Percentiles rank a stretch among this genome's conserved stretches.
Evolutionary conservation across 2,113 vertebrate genomes (phyloP).

Genomic region (Oophaga pumilio): DNA sequence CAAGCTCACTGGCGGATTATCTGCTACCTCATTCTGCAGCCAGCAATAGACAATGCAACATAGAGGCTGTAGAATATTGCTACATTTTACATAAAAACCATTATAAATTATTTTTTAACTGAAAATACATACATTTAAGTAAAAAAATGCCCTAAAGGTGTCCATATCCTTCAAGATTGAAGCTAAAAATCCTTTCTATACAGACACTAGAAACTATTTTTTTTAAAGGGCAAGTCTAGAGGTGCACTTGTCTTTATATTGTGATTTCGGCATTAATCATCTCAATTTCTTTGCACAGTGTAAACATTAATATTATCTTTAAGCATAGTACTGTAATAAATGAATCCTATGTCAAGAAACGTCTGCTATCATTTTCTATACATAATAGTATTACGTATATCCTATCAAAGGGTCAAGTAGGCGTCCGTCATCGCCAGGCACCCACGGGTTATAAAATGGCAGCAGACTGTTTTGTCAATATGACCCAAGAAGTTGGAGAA

Average conservation of each 20-base stretch:
- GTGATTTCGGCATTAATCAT: background rate
- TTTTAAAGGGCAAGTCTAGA: background rate
- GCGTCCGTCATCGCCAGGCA: constrained; percentile 13
- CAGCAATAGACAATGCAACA: too few relatives aligned
- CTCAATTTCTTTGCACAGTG: constrained; percentile 3
- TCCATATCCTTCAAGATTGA: too few relatives aligned
- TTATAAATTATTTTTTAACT: too few relatives aligned
- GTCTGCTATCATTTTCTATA: background rate
- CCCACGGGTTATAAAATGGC: background rate
- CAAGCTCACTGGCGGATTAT: too few relatives aligned
- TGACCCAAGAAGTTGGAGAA: constrained; percentile 39
- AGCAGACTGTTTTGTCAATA: constrained; percentile 31
- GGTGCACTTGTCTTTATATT: background rate
- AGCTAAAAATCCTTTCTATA: background rate
- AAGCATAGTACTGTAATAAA: background rate
- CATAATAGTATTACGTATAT: background rate
- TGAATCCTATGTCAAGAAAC: background rate
- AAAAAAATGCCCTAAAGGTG: too few relatives aligned
- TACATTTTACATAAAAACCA: too few relatives aligned
- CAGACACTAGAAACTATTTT: background rate
- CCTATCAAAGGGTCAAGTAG: constrained; percentile 13
- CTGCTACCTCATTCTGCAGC: too few relatives aligned
- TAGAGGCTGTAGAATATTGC: too few relatives aligned
- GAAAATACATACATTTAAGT: too few relatives aligned
- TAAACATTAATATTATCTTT: constrained; percentile 17